Conservation (phyloP, 2,888 invertebrate species). For the Ephialtes manifestator region DNA sequence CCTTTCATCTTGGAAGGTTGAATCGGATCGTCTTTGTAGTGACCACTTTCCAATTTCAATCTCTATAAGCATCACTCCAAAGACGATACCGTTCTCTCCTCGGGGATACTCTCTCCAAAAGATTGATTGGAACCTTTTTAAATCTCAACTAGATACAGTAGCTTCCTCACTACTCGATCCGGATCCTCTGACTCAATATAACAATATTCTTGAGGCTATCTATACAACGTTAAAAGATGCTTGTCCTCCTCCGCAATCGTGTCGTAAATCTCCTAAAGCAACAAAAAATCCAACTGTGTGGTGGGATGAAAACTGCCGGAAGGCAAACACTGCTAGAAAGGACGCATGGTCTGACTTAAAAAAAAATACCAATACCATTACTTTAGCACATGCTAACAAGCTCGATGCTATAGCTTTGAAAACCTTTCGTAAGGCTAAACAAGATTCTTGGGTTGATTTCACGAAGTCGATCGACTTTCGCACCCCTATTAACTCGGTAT, state of each 20-base stretch:
- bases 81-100: neutral
- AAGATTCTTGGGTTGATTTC: slow-evolving; percentile 8
- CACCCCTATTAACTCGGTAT: neutral
- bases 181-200: neutral
- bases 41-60: too few species aligned
- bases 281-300: neutral
- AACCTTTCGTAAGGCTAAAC: slow-evolving; percentile 10
- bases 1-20: neutral
- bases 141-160: neutral
- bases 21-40: neutral
- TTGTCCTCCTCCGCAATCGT: neutral
- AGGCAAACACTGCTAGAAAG: neutral
- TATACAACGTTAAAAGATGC: neutral
- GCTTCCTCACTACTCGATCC: neutral
- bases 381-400: neutral
- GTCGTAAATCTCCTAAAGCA: neutral
- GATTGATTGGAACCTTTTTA: neutral
- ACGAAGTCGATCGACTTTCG: slow-evolving; percentile 5
- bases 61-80: neutral
- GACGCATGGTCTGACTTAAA: neutral
- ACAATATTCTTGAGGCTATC: neutral
- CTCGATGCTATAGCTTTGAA: neutral
- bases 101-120: neutral
- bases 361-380: neutral
- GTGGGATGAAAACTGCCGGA: slow-evolving; percentile 7